Base-by-base conservation (phyloP, 2,888 invertebrate species). In the Acronicta alni region DNA sequence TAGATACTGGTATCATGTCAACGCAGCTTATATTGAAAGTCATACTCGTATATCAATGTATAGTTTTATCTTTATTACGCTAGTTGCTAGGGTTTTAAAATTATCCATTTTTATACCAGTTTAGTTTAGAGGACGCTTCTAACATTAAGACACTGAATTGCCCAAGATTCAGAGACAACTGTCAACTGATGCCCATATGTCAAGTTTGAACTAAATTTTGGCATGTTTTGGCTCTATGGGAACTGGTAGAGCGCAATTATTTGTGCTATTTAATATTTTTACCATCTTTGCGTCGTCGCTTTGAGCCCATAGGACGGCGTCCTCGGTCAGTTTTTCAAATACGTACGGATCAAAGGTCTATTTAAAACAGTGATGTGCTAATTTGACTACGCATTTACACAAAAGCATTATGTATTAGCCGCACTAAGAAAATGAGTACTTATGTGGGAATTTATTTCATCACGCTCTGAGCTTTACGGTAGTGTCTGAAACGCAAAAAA, bases 341-440 rank as follows among this genome's bases (percentile, higher is more conserved):
- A 15, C 53, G 37, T 47, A 39, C 51, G 46, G 44, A 52, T 38
- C 23, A 32, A 66, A 70, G 72, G 70, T 68, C 68, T 70, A 68
- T 57, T 43, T 62, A 67, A 74, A 63, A 70, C 59, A 68, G 63
- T 56, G 32, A 57, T 55, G 59, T 65, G 77, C 75, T 77, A 58
- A 63, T 67, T 77, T 66, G 65, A 74, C 58, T 63, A 73, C 51
- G 77, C 77, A 77, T 79, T 74, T 70, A 77, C 77, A 78, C 77
- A 78, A 78, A 78, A 78, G 80, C 77, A 78, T 80, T 79, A 70
- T 63, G 61, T 68, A 67, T 67, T 69, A 72, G 67, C 70, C 51
- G 60, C 79, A 77, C 64, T 70, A 67, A 47, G 41, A 62, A 70
- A 62, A 68, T 57, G 60, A 66, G 72, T 69, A 75, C 57, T 67